phyloP scores from a whole-genome alignment of 1,140 invertebrate species.

The Euwallacea fornicatus region DNA sequence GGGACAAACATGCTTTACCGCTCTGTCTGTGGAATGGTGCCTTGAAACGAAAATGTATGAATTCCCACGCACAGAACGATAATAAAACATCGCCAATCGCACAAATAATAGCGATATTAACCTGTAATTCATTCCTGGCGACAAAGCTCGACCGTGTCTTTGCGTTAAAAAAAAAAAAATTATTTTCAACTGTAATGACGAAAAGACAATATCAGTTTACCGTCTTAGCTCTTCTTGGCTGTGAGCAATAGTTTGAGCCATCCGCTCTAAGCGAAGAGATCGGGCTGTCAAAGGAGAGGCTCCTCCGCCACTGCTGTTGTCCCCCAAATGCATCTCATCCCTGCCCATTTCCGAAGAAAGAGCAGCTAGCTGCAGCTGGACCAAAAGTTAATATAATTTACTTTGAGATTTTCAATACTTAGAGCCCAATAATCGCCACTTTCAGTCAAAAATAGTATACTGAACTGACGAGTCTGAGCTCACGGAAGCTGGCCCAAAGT shows the following conservation, averaged over 20 bases:
- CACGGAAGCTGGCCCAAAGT: too few species aligned
- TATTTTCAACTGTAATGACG: neutral
- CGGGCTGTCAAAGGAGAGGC: slow-evolving; percentile 83
- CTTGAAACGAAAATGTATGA: too few species aligned
- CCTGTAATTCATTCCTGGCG: slow-evolving; percentile 50
- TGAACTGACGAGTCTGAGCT: neutral
- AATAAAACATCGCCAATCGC: too few species aligned
- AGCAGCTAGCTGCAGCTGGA: slow-evolving; percentile 69
- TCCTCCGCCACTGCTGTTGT: slow-evolving; percentile 70
- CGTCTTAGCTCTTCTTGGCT: slow-evolving; percentile 84
- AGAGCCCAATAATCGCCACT: too few species aligned
- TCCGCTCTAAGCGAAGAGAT: slow-evolving; percentile 81
- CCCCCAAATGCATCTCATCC: slow-evolving; percentile 70
- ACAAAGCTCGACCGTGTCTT: slow-evolving; percentile 47
- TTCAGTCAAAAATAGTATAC: too few species aligned
- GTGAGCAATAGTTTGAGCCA: slow-evolving; percentile 82
- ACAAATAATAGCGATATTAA: slow-evolving; percentile 35
- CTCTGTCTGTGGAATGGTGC: too few species aligned
- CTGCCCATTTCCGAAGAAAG: slow-evolving; percentile 62
- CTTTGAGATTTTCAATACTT: too few species aligned
- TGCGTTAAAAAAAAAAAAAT: slow-evolving; percentile 19
- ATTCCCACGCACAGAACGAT: too few species aligned
- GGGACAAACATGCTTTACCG: too few species aligned
- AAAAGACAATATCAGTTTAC: slow-evolving; percentile 47
- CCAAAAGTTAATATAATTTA: neutral